Conservation (phyloP, 2,113 vertebrate genomes). For the Tetrao urogallus region DNA sequence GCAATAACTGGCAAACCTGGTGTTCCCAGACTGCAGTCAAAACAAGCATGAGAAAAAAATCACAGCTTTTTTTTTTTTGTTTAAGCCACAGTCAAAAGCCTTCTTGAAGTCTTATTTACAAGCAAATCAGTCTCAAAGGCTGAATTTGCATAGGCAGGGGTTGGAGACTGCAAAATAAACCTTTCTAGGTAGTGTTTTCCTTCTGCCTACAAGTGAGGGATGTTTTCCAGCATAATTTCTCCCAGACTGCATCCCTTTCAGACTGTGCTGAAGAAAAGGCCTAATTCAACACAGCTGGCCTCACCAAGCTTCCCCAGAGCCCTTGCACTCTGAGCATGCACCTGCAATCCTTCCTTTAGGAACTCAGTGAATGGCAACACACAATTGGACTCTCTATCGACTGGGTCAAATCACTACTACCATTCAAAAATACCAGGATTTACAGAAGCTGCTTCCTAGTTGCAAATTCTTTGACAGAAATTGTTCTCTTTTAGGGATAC, state of each 20-base stretch:
- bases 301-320: not conserved
- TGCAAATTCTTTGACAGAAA: not conserved
- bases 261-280: conserved; percentile 19
- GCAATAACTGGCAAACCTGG: conserved; percentile 53
- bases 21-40: conserved; percentile 61
- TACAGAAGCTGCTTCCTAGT: not conserved
- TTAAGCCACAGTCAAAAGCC: conserved; percentile 39
- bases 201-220: conserved; percentile 40
- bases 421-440: not conserved
- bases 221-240: not conserved
- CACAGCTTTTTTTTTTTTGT: not conserved
- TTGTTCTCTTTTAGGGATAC: not conserved
- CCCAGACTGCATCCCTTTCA: conserved; percentile 16
- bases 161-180: conserved; percentile 60
- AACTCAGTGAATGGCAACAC: conserved; percentile 10
- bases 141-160: conserved; percentile 58
- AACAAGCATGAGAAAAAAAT: conserved; percentile 49
- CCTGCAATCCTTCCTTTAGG: conserved; percentile 21
- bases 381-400: not conserved
- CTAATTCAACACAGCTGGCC: conserved; percentile 56
- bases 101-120: conserved; percentile 57
- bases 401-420: conserved; percentile 3
- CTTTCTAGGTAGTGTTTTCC: conserved; percentile 66
- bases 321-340: not conserved
- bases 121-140: conserved; percentile 48